Evolutionary conservation across 1,140 invertebrate species (phyloP), one percentile per base, ranked within the genome.

Genomic region (Eufriesea mexicana): DNA sequence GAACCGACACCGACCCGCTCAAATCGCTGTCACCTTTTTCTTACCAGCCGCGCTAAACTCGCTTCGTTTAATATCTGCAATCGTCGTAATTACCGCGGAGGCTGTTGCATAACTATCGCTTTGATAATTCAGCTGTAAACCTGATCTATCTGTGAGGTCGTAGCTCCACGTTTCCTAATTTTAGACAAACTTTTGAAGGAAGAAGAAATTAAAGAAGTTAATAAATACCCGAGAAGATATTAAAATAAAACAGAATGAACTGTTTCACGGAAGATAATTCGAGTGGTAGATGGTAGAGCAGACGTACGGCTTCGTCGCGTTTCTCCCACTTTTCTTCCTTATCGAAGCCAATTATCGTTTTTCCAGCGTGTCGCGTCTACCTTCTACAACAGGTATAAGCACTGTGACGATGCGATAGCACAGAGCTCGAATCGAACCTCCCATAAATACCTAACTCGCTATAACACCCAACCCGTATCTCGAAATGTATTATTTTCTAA

Each of bases 291-390:
- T 54, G n/a, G 18, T 23, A 51, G 59, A 7, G 59, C 12, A 20
- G 23, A 75, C n/a, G 20, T 25, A 64, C 64, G 73, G 73, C 73
- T 76, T 62, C 55, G 42, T 49, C n/a, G 20, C 25, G 10, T 35
- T n/a, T 18, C 25, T 64, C 42, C 25, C 49, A 14, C 51, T 9
- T 57, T 64, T 42, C 54, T 42, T 23, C 18, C 14, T 79, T 66
- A 74, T 73, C 57, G 14, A 74, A 64, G 59, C 71, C 59, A 74
- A 54, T 74, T 80, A 80, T 14, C 23, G 20, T 8, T 54, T 35
- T 51, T 28, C 66, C 10, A 25, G 0, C 7, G 47, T 20, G n/a
- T 47, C 23, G 66, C 9, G 35, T 25, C 57, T 8, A 10, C 2
- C 49, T 12, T n/a, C 25, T 25, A 51, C 20, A 10, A 35, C 35